Percentiles rank a stretch among this genome's conserved stretches.
These are phyloP conservation scores for Drosophila parabipectinata DNA, from an alignment of 1,140 invertebrate genomes.

Conservation along the genomic window DNA sequence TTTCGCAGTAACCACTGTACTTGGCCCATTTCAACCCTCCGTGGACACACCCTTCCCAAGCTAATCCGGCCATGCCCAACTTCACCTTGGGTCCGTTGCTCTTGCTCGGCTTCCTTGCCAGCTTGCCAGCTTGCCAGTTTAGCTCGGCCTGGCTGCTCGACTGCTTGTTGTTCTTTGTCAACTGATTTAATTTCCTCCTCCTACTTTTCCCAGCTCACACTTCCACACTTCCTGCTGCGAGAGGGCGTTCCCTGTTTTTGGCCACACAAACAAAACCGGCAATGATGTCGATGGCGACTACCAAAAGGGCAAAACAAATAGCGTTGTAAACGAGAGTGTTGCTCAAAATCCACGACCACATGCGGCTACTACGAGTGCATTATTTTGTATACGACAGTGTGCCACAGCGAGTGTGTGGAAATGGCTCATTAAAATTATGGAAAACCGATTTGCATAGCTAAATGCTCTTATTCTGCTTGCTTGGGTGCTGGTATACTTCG, in stretches of 20 bases:
- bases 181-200: slow-evolving; percentile 79
- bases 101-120: slow-evolving; percentile 17
- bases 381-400: slow-evolving; percentile 34
- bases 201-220: slow-evolving; percentile 31
- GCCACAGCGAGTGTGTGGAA: slow-evolving; percentile 42
- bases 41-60: slow-evolving; percentile 43
- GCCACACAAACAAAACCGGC: slow-evolving; percentile 65
- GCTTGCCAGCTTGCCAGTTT: slow-evolving; percentile 13
- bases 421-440: slow-evolving; percentile 61
- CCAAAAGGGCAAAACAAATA: slow-evolving; percentile 68
- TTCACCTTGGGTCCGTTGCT: slow-evolving; percentile 31
- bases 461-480: slow-evolving; percentile 28
- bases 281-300: slow-evolving; percentile 57
- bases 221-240: slow-evolving; percentile 64
- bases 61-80: slow-evolving; percentile 50
- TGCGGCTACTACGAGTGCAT: slow-evolving; percentile 54
- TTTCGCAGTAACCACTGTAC: slow-evolving; percentile 9
- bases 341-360: slow-evolving; percentile 61
- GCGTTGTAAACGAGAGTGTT: slow-evolving; percentile 60
- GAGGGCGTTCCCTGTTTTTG: slow-evolving; percentile 73
- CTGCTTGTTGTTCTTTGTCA: slow-evolving; percentile 67
- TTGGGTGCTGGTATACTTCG: not conserved
- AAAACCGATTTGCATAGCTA: slow-evolving; percentile 49
- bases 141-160: slow-evolving; percentile 10
- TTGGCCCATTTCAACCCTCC: slow-evolving; percentile 40